Evolutionary conservation across 2,113 vertebrate genomes (phyloP).

Genomic region (Cynopterus brachyotis): DNA sequence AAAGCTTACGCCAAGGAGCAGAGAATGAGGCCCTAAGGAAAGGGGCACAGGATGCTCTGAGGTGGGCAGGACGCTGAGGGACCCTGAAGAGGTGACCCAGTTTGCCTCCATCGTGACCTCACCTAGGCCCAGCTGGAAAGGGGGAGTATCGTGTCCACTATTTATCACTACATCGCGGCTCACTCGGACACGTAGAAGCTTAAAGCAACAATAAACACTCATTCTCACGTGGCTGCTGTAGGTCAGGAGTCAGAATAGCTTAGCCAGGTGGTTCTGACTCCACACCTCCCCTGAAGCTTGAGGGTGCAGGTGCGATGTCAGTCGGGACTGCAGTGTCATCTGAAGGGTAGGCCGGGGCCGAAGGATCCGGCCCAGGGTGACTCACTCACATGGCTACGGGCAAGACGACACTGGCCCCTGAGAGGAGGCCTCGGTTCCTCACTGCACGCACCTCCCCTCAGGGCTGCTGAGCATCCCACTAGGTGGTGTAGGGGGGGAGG

Average conservation of each 20-base stretch:
- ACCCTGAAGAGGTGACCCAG: background rate
- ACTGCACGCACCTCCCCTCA: background rate
- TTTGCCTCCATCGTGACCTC: background rate
- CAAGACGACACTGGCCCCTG: accelerated
- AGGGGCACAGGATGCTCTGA: background rate
- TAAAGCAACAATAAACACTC: background rate
- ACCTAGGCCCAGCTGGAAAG: background rate
- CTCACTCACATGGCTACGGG: background rate
- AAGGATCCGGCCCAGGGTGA: background rate
- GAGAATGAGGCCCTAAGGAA: background rate
- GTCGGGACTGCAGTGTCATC: background rate
- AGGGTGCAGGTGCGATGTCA: background rate
- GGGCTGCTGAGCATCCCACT: background rate
- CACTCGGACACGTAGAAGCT: background rate
- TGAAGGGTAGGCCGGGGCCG: background rate
- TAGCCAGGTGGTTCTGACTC: background rate
- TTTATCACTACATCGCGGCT: background rate
- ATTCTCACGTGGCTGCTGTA: background rate
- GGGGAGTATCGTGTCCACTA: background rate
- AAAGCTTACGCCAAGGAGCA: background rate
- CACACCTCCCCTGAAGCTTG: accelerated
- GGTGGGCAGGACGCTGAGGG: background rate
- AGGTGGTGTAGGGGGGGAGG: background rate
- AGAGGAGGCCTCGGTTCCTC: background rate
- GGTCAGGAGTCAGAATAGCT: background rate